Evolutionary conservation across 2,797 vertebrate genomes (phyloP).

Genomic region (Siniperca scherzeri): DNA sequence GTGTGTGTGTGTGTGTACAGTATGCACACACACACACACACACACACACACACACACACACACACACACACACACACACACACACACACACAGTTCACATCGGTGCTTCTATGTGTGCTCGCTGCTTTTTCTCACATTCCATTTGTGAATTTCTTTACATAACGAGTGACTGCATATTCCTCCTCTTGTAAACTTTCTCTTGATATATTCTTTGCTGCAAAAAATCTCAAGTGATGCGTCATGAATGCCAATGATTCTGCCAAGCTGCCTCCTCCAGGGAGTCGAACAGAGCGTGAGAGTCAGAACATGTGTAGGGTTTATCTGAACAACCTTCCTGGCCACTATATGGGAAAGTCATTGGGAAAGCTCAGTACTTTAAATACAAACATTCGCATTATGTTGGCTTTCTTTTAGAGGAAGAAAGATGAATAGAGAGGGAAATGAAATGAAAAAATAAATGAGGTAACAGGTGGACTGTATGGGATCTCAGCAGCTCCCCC

Average conservation of each 20-base stretch:
- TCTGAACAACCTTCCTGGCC: conserved; percentile 56
- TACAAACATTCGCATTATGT: conserved; percentile 16
- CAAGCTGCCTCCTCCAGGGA: conserved; percentile 33
- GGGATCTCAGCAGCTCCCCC: conserved; percentile 28
- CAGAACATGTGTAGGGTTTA: conserved; percentile 54
- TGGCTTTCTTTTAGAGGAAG: conserved; percentile 13
- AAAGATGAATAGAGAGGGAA: conserved; percentile 17
- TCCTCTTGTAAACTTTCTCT: conserved; percentile 26
- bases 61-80: neutral
- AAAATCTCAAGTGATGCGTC: conserved; percentile 30
- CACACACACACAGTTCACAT: conserved; percentile 3
- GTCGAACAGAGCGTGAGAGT: conserved; percentile 5
- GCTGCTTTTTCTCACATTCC: conserved; percentile 51
- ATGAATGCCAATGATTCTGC: conserved; percentile 38
- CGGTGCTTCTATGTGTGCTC: conserved; percentile 13
- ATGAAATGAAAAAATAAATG: conserved; percentile 31
- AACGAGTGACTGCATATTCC: conserved; percentile 29
- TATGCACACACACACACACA: neutral
- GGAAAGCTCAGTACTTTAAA: conserved; percentile 24
- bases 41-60: conserved; percentile 1
- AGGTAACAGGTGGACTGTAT: conserved; percentile 39
- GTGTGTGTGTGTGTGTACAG: conserved; percentile 24
- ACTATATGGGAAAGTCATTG: conserved; percentile 49
- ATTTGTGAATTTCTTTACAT: conserved; percentile 46
- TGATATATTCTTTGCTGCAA: conserved; percentile 25